Conservation (phyloP, 2,888 invertebrate species). For the Drosophila ustulata region DNA sequence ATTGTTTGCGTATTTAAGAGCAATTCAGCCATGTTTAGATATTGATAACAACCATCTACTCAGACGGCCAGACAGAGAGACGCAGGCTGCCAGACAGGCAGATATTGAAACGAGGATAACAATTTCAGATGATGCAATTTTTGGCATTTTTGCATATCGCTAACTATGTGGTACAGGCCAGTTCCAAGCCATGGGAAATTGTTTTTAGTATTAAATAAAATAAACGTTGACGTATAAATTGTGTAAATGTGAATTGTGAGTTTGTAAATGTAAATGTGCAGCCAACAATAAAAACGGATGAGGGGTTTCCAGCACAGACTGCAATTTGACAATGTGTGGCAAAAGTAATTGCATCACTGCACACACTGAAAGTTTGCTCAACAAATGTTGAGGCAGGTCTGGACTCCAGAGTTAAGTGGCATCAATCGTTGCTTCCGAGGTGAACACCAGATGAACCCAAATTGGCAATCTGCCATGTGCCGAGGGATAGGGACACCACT, state of each 20-base stretch:
- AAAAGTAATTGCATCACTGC: conserved; percentile 71
- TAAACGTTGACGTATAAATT: conserved; percentile 77
- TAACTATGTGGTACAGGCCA: conserved; percentile 37
- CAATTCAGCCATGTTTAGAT: conserved; percentile 80
- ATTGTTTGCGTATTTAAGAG: conserved; percentile 80
- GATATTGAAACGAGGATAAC: conserved; percentile 57
- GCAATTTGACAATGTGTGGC: conserved; percentile 41
- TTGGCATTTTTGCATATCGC: conserved; percentile 55
- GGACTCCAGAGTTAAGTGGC: conserved; percentile 30
- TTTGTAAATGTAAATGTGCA: conserved; percentile 64
- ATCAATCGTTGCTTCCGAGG: conserved; percentile 35
- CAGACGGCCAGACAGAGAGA: conserved; percentile 20
- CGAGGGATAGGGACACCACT: background rate
- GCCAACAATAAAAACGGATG: conserved; percentile 65
- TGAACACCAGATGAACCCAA: conserved; percentile 5
- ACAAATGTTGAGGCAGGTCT: conserved; percentile 31
- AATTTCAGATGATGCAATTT: conserved; percentile 71
- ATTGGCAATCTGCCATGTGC: background rate
- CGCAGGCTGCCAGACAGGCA: conserved; percentile 15
- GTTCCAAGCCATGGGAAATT: conserved; percentile 72
- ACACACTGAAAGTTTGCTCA: conserved; percentile 56
- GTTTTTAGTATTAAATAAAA: conserved; percentile 77
- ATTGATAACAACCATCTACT: conserved; percentile 75
- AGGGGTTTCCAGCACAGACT: background rate
- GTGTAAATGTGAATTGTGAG: conserved; percentile 62